Evolutionary conservation across 2,888 invertebrate genomes (phyloP).

Genomic region (Drosophila stalkeri): DNA sequence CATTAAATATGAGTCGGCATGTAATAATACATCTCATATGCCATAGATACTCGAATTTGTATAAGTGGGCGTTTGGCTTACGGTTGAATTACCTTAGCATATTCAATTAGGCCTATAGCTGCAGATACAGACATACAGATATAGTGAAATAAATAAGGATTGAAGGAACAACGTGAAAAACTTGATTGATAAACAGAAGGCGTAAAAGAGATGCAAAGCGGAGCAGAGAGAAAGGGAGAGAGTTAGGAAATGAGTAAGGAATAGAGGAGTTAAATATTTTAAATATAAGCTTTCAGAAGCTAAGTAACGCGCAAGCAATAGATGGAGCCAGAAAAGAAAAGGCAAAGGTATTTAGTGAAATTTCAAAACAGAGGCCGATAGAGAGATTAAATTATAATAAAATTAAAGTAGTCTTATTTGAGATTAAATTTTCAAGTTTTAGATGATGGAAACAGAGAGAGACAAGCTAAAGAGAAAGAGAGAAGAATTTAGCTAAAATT

Average conservation of each 20-base stretch:
- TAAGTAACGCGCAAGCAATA: too few relatives aligned
- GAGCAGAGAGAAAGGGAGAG: background rate
- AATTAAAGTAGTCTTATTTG: too few relatives aligned
- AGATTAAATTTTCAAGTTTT: too few relatives aligned
- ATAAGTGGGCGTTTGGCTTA: background rate
- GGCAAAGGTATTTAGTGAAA: too few relatives aligned
- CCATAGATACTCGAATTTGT: conserved; percentile 3
- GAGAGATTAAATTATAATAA: too few relatives aligned
- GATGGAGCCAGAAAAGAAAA: too few relatives aligned
- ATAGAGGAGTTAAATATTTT: background rate
- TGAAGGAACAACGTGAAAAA: background rate
- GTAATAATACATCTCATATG: conserved; percentile 9
- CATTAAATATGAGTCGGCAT: conserved; percentile 14
- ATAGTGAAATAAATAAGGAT: background rate
- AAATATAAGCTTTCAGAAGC: too few relatives aligned
- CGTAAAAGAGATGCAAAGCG: background rate
- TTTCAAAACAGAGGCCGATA: too few relatives aligned
- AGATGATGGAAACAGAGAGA: too few relatives aligned
- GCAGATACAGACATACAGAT: too few relatives aligned
- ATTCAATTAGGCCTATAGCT: background rate
- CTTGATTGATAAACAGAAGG: background rate
- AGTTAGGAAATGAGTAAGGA: background rate
- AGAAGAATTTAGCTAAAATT: too few relatives aligned
- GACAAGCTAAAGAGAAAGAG: too few relatives aligned
- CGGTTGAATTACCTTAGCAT: background rate